Evolutionary conservation across 2,113 vertebrate genomes (phyloP), one percentile per base, ranked within the genome.

Genomic region (Passer montanus): DNA sequence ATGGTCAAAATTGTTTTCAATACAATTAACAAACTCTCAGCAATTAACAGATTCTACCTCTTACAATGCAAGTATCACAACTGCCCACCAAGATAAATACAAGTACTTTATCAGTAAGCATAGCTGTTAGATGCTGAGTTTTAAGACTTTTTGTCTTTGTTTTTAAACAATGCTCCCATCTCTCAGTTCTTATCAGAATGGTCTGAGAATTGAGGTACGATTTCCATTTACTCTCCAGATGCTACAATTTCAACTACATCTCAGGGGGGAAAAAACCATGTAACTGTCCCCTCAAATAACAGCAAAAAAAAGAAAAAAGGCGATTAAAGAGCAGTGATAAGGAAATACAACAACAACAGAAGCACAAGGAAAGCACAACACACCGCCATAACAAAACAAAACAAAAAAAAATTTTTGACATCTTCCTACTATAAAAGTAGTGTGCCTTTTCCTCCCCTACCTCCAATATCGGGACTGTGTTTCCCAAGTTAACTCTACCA

Each of bases 381-480:
- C 1, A 2, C 9, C n/a, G 16, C 13, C 31, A 7, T n/a, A 43
- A 59, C 5, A 26, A 72, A 11, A 11, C 37, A 9, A 21, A n/a
- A 13, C 44, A 64, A 3, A 22, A 37, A 22, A 15, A 9, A 6
- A n/a, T n/a, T 12, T 21, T 35, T 22, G 30, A 39, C 44, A 16
- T 23, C 33, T 56, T 53, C 20, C 39, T 2, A 39, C 23, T 8
- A 35, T 2, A 49, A 50, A 27, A 15, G 12, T 19, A 56, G 27
- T 6, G 53, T 41, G 47, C 30, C 21, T 44, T 60, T 28, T 16
- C 33, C 6, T 44, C 10, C 5, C 6, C 15, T 31, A 31, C 13
- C 2, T n/a, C 8, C 44, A 33, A 5, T 10, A 53, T 1, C 3
- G 5, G 14, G 11, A 9, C 12, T 7, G 9, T 4, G 35, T 41